Conservation (phyloP, 2,888 invertebrate genomes). For the Hirtodrosophila cameraria region DNA sequence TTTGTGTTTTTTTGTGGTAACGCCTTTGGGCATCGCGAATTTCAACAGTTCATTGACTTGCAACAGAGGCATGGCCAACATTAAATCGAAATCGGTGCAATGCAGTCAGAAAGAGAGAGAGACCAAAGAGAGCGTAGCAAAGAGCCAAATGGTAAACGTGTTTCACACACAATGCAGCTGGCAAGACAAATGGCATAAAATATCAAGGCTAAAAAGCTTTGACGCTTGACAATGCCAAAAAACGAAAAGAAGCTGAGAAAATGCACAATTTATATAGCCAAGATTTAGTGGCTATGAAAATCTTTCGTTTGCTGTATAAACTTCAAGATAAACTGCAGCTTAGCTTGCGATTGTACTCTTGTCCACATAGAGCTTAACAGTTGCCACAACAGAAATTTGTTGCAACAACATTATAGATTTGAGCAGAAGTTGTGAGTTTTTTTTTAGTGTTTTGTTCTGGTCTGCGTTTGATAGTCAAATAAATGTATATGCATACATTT, state of each 20-base stretch:
- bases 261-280: slow-evolving; percentile 10
- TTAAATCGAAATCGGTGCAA: slow-evolving; percentile 31
- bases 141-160: slow-evolving; percentile 13
- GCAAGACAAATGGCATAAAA: slow-evolving; percentile 27
- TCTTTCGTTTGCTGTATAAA: background rate
- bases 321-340: too few species aligned
- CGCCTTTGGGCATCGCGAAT: slow-evolving; percentile 23
- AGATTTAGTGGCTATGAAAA: slow-evolving; percentile 17
- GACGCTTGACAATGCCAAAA: slow-evolving; percentile 12
- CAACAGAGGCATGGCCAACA: slow-evolving; percentile 21
- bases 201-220: slow-evolving; percentile 20
- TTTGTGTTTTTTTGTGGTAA: slow-evolving; percentile 7
- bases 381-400: too few species aligned
- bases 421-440: too few species aligned
- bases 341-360: too few species aligned
- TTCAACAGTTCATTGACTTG: slow-evolving; percentile 37
- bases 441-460: too few species aligned
- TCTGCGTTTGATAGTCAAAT: too few species aligned
- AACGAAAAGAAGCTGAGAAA: slow-evolving; percentile 5
- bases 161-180: slow-evolving; percentile 27
- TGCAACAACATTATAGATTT: too few species aligned
- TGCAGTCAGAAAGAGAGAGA: too few species aligned
- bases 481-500: too few species aligned
- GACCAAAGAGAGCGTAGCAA: background rate
- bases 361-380: too few species aligned